phyloP scores from a whole-genome alignment of 2,113 vertebrate genomes.

The Aegithalos caudatus region DNA sequence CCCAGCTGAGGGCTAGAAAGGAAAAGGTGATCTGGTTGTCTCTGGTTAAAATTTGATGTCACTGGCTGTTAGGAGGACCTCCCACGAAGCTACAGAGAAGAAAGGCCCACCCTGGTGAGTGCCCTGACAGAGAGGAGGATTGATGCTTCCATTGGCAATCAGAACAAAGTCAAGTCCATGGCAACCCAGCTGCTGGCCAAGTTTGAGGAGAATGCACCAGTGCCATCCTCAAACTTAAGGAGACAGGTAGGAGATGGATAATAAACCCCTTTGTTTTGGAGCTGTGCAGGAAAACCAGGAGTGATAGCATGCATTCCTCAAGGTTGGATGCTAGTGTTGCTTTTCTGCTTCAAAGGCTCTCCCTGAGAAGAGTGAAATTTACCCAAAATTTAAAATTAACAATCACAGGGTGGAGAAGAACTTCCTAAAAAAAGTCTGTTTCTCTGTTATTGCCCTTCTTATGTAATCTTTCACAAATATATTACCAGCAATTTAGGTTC shows the following conservation, averaged over 20 bases:
- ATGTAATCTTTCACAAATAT: background rate
- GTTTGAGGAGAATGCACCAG: conserved; percentile 92
- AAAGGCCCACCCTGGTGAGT: conserved; percentile 72
- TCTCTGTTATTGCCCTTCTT: background rate
- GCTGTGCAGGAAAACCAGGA: background rate
- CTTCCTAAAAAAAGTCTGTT: background rate
- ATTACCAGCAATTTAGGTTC: background rate
- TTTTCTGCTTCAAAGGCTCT: background rate
- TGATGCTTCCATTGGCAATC: conserved; percentile 80
- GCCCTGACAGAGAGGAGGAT: conserved; percentile 79
- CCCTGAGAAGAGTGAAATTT: background rate
- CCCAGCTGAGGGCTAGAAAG: background rate
- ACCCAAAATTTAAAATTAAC: background rate
- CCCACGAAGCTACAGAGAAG: conserved; percentile 73
- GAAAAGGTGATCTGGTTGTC: background rate
- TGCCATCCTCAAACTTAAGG: conserved; percentile 78
- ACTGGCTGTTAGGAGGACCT: conserved; percentile 79
- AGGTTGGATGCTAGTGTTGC: background rate
- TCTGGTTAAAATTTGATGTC: background rate
- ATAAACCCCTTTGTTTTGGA: background rate
- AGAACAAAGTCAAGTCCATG: conserved; percentile 98
- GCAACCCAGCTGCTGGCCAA: conserved; percentile 95
- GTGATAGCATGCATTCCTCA: background rate
- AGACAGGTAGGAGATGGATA: conserved; percentile 81
- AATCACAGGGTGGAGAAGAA: background rate